Evolutionary conservation across 1,140 invertebrate genomes (phyloP), one percentile per base, ranked within the genome.

Genomic region (Lethrus apterus): DNA sequence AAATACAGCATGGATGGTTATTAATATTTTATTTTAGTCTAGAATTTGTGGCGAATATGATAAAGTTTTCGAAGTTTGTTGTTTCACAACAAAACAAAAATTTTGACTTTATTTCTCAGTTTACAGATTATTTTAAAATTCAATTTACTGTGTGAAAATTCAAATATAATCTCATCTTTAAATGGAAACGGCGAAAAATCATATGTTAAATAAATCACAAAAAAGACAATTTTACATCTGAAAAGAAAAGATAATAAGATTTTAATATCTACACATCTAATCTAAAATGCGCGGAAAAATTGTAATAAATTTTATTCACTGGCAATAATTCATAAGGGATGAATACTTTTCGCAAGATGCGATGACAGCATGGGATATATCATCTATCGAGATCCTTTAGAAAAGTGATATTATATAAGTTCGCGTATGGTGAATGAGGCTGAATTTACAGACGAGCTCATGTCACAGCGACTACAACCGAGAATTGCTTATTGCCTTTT

Each of bases 241-340:
- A n/a, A n/a, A n/a, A n/a, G n/a, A n/a, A n/a, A n/a, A n/a, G 50
- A 46, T 49, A 56, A 58, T 58, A 56, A 48, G 52, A 58, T 52
- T 58, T 59, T 61, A 56, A 59, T 59, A 61, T 61, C 56, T 61
- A 59, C 59, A 61, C 59, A 59, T 55, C 55, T 59, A 57, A 58
- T 57, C 54, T 55, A 49, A 58, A 50, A 58, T 51, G 52, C 51
- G 54, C 38, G 47, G 56, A 58, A 59, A 59, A 58, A 58, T 61
- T 57, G 57, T 62, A 58, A 62, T 62, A 62, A 62, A 62, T 62
- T 59, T 59, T 56, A 59, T 59, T 59, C 59, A 56, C 51, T 57
- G 56, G 57, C 55, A 57, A 61, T 61, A 59, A 62, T 59, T 62
- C 57, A 59, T 59, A 54, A 52, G 53, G 57, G 59, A 61, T 59